phyloP scores from a whole-genome alignment of 1,140 invertebrate species.

The Sycobia sp. region DNA sequence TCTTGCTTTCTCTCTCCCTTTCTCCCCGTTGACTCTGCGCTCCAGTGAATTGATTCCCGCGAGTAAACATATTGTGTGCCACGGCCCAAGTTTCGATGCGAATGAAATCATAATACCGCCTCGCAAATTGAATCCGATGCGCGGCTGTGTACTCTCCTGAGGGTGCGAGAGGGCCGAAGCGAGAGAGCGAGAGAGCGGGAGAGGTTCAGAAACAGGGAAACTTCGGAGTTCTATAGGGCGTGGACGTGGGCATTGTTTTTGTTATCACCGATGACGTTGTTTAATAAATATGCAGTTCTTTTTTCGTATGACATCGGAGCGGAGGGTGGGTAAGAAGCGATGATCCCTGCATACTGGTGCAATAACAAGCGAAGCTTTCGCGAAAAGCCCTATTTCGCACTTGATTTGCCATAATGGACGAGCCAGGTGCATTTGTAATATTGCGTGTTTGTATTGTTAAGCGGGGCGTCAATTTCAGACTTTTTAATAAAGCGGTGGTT shows the following conservation, averaged over 20 bases:
- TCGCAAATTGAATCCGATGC: slow-evolving; percentile 36
- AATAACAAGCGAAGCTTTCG: too few species aligned
- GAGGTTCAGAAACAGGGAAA: neutral
- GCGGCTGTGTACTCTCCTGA: slow-evolving; percentile 13
- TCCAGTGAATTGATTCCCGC: slow-evolving; percentile 37
- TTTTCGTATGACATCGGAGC: neutral
- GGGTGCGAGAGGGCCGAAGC: neutral
- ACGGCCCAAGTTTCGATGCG: slow-evolving; percentile 30
- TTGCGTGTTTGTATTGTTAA: too few species aligned
- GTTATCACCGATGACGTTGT: neutral
- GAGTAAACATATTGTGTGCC: slow-evolving; percentile 39
- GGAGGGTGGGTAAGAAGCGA: too few species aligned
- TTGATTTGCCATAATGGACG: too few species aligned
- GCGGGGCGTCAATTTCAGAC: too few species aligned
- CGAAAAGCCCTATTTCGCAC: too few species aligned
- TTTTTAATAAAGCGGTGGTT: too few species aligned
- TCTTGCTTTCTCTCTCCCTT: too few species aligned
- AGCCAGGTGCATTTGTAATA: too few species aligned
- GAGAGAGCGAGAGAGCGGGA: neutral
- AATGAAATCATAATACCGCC: slow-evolving; percentile 39
- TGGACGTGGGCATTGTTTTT: neutral
- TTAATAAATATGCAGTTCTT: neutral
- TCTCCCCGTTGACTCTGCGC: too few species aligned
- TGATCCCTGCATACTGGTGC: neutral
- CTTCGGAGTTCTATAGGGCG: too few species aligned